Evolutionary conservation across 2,888 invertebrate species (phyloP).

Genomic region (Aspidiotus destructor): DNA sequence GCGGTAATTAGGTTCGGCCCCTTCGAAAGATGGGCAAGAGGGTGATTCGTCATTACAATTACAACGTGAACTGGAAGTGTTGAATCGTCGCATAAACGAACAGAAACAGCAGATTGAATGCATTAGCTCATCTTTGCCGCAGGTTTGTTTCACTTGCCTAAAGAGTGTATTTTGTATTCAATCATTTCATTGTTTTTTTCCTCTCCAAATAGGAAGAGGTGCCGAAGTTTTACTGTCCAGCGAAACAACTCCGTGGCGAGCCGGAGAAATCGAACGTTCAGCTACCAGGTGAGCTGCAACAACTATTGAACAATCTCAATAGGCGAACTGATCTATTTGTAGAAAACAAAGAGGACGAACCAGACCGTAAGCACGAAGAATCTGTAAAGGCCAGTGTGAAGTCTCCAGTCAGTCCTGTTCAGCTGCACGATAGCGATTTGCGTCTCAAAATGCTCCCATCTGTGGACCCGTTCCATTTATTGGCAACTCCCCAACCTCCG

Average conservation of each 20-base stretch:
- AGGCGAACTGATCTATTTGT: not conserved
- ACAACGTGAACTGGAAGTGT: constrained; percentile 69
- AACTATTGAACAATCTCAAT: constrained; percentile 34
- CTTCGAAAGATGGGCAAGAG: constrained; percentile 44
- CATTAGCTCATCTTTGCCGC: constrained; percentile 44
- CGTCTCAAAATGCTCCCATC: no score
- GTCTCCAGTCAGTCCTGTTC: no score
- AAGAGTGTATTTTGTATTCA: not conserved
- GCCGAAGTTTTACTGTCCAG: constrained; percentile 54
- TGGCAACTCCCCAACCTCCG: no score
- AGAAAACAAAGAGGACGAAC: no score
- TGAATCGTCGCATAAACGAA: constrained; percentile 77
- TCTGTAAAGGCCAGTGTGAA: no score
- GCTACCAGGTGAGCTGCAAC: constrained; percentile 31
- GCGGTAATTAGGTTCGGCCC: constrained; percentile 45
- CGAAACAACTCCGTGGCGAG: constrained; percentile 38
- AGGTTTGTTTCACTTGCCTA: constrained; percentile 3
- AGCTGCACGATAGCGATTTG: no score
- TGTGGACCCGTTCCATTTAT: no score
- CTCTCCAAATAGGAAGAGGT: constrained; percentile 36
- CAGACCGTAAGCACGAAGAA: no score
- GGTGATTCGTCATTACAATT: constrained; percentile 44
- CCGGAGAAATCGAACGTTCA: constrained; percentile 7
- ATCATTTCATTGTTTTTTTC: not conserved
- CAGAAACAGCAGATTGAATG: constrained; percentile 70